These are phyloP conservation scores for Sciurus niger DNA, from an alignment of 2,113 vertebrate genomes.

Conservation along the genomic window DNA sequence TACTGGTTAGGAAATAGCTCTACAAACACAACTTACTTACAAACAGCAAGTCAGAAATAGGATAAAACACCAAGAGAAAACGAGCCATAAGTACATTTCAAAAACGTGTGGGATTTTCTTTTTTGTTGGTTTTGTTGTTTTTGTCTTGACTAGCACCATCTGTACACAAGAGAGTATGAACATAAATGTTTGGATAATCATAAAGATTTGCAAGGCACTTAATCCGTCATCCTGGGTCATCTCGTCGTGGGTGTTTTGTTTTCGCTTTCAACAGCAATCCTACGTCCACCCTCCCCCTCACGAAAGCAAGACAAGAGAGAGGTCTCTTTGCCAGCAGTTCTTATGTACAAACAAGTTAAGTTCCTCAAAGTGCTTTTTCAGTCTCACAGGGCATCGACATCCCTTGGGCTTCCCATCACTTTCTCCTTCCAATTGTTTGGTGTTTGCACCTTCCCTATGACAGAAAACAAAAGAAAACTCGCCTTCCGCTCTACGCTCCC, in stretches of 20 bases:
- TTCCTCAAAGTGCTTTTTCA: slow-evolving; percentile 94
- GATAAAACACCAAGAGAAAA: slow-evolving; percentile 92
- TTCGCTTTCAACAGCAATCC: slow-evolving; percentile 83
- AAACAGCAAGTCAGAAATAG: slow-evolving; percentile 92
- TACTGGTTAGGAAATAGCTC: slow-evolving; percentile 92
- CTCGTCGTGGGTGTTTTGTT: slow-evolving; percentile 79
- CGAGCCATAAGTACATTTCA: slow-evolving; percentile 89
- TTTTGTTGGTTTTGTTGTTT: slow-evolving; percentile 84
- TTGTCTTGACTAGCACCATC: slow-evolving; percentile 93
- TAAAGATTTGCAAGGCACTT: slow-evolving; percentile 99
- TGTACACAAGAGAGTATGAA: slow-evolving; percentile 93
- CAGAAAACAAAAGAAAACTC: slow-evolving; percentile 79
- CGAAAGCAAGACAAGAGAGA: slow-evolving; percentile 76
- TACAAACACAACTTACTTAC: slow-evolving; percentile 94
- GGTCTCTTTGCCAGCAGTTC: slow-evolving; percentile 85
- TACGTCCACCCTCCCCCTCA: slow-evolving; percentile 79
- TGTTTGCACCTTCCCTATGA: slow-evolving; percentile 65
- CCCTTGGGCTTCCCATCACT: slow-evolving; percentile 79
- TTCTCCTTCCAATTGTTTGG: slow-evolving; percentile 70
- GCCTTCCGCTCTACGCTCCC: slow-evolving; percentile 81
- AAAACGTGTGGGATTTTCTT: slow-evolving; percentile 84
- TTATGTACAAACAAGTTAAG: slow-evolving; percentile 89
- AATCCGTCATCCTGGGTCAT: slow-evolving; percentile 89
- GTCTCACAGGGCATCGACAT: slow-evolving; percentile 85
- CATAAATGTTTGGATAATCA: slow-evolving; percentile 91